Conservation (phyloP, 2,797 vertebrate genomes). For the Sebastes nivosus region DNA sequence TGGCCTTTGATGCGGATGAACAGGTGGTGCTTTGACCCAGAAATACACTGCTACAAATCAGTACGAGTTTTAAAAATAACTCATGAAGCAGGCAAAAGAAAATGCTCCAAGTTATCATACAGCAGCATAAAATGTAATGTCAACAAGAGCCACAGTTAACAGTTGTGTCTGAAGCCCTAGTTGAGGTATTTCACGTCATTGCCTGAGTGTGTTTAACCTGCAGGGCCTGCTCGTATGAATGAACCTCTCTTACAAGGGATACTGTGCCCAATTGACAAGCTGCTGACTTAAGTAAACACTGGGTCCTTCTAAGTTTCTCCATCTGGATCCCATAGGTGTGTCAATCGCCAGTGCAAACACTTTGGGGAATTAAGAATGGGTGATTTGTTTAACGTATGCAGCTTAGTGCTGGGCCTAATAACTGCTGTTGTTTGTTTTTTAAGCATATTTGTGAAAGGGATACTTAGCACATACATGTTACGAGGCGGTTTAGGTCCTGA, state of each 20-base stretch:
- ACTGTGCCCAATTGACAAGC: conserved; percentile 91
- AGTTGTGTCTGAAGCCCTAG: conserved; percentile 22
- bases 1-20: conserved; percentile 12
- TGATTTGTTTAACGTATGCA: conserved; percentile 66
- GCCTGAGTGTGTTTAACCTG: conserved; percentile 70
- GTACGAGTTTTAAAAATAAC: conserved; percentile 6
- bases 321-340: conserved; percentile 89
- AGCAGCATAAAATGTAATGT: conserved; percentile 13
- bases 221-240: conserved; percentile 85
- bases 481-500: neutral
- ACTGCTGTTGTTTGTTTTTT: conserved; percentile 50
- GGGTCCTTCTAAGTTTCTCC: conserved; percentile 82
- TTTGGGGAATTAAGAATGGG: conserved; percentile 79
- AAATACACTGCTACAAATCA: conserved; percentile 9
- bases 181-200: conserved; percentile 59
- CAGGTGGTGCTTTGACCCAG: conserved; percentile 25
- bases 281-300: conserved; percentile 91
- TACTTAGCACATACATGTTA: conserved; percentile 25
- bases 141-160: conserved; percentile 51
- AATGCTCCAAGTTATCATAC: neutral
- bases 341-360: conserved; percentile 87
- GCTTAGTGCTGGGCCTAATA: neutral
- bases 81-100: neutral
- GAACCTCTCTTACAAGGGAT: conserved; percentile 85
- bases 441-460: conserved; percentile 45